Base-by-base conservation (phyloP, 2,113 vertebrate species). In the Paradisaea rubra region DNA sequence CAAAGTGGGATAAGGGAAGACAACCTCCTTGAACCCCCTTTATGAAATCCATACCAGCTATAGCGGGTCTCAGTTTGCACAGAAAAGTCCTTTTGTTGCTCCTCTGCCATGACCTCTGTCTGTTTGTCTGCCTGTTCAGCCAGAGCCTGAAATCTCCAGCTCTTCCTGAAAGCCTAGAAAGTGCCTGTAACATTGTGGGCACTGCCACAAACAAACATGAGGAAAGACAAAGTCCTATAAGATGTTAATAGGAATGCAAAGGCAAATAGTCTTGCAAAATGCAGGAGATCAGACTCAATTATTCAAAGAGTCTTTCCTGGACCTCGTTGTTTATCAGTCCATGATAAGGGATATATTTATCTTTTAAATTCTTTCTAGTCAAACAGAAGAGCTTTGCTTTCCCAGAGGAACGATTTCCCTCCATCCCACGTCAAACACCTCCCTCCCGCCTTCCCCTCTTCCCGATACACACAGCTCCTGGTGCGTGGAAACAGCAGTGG, bases 321-420 rank as follows among this genome's bases (percentile, higher is more conserved):
- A 94, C 60, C 81, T 90, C 2, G 0, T 71, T 95, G 89, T 93
- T 95, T 96, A 88, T 95, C 90, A 39, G 86, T 94, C 88, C 86
- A 44, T 42, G 94, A 91, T 95, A 96, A 95, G 93, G 64, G 45
- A 88, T 88, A 93, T 95, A 94, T 96, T 96, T 95, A 81, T 93
- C 88, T 97, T 96, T 95, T 24, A 64, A 95, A 93, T 97, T 95
- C 94, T 91, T 94, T 69, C 93, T 83, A 63, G 76, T 89, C 82
- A 95, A 94, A 96, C 79, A 94, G 91, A 90, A 82, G 64, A 90
- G 44, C 80, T 95, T 95, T 95, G 81, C 87, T 91, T 96, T 94
- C 80, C 93, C 93, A 96, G 79, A 91, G 89, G 68, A 95, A 88
- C 0, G 1, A 59, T 65, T 90, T 95, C 74, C 52, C 76, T 93